A percentile compares a stretch with the other conserved stretches of the same genome.
Evolutionary conservation across 2,888 invertebrate genomes (phyloP).

Genomic region (Alloscopus bannaensis): DNA sequence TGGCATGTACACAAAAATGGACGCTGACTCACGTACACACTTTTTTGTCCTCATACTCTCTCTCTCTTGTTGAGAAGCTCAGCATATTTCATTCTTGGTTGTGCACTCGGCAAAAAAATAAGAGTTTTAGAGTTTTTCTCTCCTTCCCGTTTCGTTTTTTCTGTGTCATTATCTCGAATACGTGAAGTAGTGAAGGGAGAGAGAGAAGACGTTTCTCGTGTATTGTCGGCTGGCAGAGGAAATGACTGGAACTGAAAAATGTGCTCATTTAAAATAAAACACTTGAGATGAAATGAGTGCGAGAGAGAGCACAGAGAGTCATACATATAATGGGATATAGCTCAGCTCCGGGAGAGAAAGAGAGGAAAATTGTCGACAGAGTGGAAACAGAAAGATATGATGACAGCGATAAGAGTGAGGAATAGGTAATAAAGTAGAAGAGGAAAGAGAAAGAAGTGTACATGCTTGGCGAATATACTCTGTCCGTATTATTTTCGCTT

Average conservation of each 20-base stretch:
- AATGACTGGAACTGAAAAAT: slow-evolving; percentile 62
- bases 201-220: slow-evolving; percentile 2
- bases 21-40: slow-evolving; percentile 18
- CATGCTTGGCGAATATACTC: slow-evolving; percentile 17
- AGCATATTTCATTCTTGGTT: slow-evolving; percentile 32
- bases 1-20: not conserved
- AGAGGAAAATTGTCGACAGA: too few relatives aligned
- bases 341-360: slow-evolving; percentile 14
- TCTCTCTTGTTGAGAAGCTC: slow-evolving; percentile 14
- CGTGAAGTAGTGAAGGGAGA: not conserved
- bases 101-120: slow-evolving; percentile 14
- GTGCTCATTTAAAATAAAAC: slow-evolving; percentile 57
- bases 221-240: slow-evolving; percentile 47
- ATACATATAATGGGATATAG: slow-evolving; percentile 49
- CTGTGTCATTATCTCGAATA: slow-evolving; percentile 22
- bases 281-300: slow-evolving; percentile 48
- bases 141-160: slow-evolving; percentile 26
- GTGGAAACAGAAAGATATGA: slow-evolving; percentile 3
- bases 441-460: too few relatives aligned
- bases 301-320: slow-evolving; percentile 38
- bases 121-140: too few relatives aligned
- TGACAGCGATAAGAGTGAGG: slow-evolving; percentile 28
- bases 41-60: slow-evolving; percentile 19
- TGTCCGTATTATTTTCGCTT: slow-evolving; percentile 10
- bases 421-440: slow-evolving; percentile 1